These are phyloP conservation scores for Euwallacea fornicatus DNA, from an alignment of 1,140 invertebrate species.

Conservation along the genomic window DNA sequence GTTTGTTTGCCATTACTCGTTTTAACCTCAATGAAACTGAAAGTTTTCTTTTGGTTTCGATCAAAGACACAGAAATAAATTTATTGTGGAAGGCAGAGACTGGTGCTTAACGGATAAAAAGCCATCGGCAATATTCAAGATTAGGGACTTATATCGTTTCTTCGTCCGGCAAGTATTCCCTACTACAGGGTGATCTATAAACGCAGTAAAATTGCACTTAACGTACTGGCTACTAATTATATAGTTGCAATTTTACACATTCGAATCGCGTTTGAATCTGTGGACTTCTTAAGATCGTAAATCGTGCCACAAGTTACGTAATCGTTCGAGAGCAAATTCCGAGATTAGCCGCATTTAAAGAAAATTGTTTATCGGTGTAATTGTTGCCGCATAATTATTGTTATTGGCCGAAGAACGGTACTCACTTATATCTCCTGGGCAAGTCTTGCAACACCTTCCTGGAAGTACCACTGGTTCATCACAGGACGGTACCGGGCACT, in stretches of 20 bases:
- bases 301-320: not conserved
- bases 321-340: slow-evolving; percentile 1
- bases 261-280: not conserved
- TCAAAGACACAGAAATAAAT: too few species aligned
- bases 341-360: slow-evolving; percentile 1
- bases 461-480: slow-evolving; percentile 81
- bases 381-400: not conserved
- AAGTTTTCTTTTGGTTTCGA: too few species aligned
- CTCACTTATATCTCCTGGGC: slow-evolving; percentile 78
- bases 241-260: not conserved
- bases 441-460: slow-evolving; percentile 87
- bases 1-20: too few species aligned
- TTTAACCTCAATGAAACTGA: too few species aligned
- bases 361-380: not conserved
- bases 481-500: slow-evolving; percentile 83
- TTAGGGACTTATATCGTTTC: too few species aligned
- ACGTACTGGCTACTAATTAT: too few species aligned
- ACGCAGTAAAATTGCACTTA: too few species aligned
- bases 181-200: too few species aligned
- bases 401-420: slow-evolving; percentile 40
- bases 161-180: too few species aligned
- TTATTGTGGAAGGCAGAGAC: too few species aligned
- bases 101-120: too few species aligned
- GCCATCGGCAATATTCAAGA: too few species aligned
- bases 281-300: not conserved